Conservation (phyloP, 1,140 invertebrate genomes). For the Parasteatoda tepidariorum region DNA sequence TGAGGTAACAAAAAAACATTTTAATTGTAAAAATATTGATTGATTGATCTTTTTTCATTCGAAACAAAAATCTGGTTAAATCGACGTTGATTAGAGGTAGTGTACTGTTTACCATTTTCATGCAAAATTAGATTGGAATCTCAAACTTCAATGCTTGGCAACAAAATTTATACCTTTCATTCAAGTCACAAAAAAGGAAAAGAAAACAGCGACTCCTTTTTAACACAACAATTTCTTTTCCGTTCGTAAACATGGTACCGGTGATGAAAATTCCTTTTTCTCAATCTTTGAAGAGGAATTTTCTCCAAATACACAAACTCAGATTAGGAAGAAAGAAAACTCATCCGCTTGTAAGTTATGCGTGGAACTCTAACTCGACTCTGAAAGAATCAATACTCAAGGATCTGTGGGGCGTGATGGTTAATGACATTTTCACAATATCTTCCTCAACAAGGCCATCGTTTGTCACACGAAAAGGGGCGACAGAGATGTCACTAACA, state of each 20-base stretch:
- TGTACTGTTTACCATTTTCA: no score
- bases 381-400: not conserved
- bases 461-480: conserved; percentile 2
- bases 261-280: not conserved
- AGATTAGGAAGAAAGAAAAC: not conserved
- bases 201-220: not conserved
- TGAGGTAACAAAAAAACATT: no score
- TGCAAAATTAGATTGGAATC: no score
- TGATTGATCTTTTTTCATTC: no score
- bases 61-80: no score
- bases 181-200: not conserved
- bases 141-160: no score
- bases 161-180: not conserved
- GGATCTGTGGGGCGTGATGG: conserved; percentile 14
- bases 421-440: conserved; percentile 30
- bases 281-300: not conserved
- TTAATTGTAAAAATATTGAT: no score
- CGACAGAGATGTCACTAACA: conserved; percentile 1
- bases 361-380: not conserved
- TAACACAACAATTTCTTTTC: not conserved
- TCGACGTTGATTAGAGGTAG: no score
- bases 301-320: not conserved
- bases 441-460: conserved; percentile 24
- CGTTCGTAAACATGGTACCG: not conserved
- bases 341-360: not conserved